Base-by-base conservation (phyloP, 2,888 invertebrate genomes). In the Plebejus melissa region DNA sequence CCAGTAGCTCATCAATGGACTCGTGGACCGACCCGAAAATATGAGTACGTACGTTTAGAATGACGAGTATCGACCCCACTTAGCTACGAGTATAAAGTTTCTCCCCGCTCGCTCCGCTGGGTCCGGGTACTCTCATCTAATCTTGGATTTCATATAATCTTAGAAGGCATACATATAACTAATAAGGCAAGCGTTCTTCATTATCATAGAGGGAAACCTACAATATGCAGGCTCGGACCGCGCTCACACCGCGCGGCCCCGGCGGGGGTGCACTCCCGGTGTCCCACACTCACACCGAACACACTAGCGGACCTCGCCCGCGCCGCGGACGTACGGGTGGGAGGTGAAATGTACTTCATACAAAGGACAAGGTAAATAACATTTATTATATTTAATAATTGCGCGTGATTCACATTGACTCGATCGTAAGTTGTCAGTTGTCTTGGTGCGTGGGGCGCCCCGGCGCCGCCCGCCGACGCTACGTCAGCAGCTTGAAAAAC, bases 401-500 rank as follows among this genome's bases (percentile, higher is more conserved):
- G 84, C 86, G 86, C 85, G 83, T 86, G 80, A 83, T 84, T 83
- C 83, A 86, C 83, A 80, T 81, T 82, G 84, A 82, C 87, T 87
- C 82, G 82, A 85, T 87, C 84, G 85, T 87, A 84, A 83, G 87
- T 85, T 82, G 78, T 80, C 79, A 76, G 83, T 83, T 81, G 83
- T 82, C 79, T 82, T 82, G 81, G 82, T 81, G 81, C 82, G 79
- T 78, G 79, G 82, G 91, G 89, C 90, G 92, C 89, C 79, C 78
- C 74, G 77, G 89, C 93, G 90, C 92, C 93, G 80, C 85, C 78
- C 85, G 94, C 95, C 94, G 94, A 89, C 95, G 96, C 97, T 98
- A 98, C 97, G 98, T 98, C 87, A 98, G 95, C 94, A 98, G 95
- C 94, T 98, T 98, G 95, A 98, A 97, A 95, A 98, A 98, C 96